Percentiles rank a stretch among this genome's conserved stretches.
These are phyloP conservation scores for Ageneiosus marmoratus DNA, from an alignment of 2,113 vertebrate genomes.

Conservation along the genomic window DNA sequence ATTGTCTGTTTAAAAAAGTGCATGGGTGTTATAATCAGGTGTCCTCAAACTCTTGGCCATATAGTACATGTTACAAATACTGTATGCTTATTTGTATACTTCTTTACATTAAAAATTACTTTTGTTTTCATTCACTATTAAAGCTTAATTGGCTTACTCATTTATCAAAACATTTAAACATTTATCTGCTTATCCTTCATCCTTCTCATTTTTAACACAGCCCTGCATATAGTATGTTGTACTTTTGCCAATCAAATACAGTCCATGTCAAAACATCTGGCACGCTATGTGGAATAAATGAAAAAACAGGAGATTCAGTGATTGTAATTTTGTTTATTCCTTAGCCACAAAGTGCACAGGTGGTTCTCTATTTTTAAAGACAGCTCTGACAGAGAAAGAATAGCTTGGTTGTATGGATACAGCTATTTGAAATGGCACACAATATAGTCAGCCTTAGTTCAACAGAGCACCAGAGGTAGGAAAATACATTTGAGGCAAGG, in stretches of 20 bases:
- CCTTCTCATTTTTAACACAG: background rate
- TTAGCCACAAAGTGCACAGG: conserved; percentile 25
- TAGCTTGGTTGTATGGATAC: background rate
- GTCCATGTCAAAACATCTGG: background rate
- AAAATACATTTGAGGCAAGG: conserved; percentile 10
- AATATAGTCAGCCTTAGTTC: background rate
- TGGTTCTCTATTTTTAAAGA: background rate
- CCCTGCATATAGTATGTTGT: background rate
- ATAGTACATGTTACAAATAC: too few relatives aligned
- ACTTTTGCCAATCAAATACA: background rate
- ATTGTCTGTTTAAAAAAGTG: too few relatives aligned
- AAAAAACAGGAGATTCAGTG: background rate
- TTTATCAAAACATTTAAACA: background rate
- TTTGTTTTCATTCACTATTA: background rate
- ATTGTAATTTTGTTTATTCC: conserved; percentile 34
- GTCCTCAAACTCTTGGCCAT: too few relatives aligned
- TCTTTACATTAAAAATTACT: background rate
- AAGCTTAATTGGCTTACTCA: background rate
- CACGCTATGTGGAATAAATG: background rate
- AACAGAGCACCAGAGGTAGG: conserved; percentile 37
- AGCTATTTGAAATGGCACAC: background rate
- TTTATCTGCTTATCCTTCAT: background rate
- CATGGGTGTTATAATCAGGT: too few relatives aligned
- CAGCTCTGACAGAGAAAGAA: background rate
- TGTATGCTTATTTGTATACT: too few relatives aligned